Conservation (phyloP, 2,113 vertebrate species). For the Brienomyrus longianalis region DNA sequence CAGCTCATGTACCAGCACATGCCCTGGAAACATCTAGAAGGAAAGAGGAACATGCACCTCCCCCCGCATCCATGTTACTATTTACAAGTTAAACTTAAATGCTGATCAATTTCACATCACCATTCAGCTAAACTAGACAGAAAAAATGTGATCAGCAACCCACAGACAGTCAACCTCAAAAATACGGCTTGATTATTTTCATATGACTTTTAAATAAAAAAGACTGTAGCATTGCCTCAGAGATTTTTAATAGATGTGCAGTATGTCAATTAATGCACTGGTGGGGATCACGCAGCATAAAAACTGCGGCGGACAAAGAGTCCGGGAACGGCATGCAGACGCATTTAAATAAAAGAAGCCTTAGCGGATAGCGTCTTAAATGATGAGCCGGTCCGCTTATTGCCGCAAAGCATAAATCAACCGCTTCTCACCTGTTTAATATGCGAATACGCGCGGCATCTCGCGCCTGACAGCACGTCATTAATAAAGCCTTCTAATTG, state of each 20-base stretch:
- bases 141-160: slow-evolving; percentile 42
- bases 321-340: slow-evolving; percentile 78
- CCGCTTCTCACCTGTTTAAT: slow-evolving; percentile 83
- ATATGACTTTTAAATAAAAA: neutral
- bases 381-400: slow-evolving; percentile 97
- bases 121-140: slow-evolving; percentile 52
- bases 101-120: neutral
- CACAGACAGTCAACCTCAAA: slow-evolving; percentile 26
- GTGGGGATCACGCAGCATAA: slow-evolving; percentile 61
- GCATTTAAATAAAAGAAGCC: slow-evolving; percentile 86
- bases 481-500: slow-evolving; percentile 78
- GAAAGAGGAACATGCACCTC: neutral
- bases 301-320: slow-evolving; percentile 63
- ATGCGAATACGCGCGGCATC: slow-evolving; percentile 89
- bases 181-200: neutral
- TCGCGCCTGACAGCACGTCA: slow-evolving; percentile 84
- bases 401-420: slow-evolving; percentile 84
- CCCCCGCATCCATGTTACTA: neutral
- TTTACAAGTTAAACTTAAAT: neutral
- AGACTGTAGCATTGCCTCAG: slow-evolving; percentile 1
- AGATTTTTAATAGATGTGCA: slow-evolving; percentile 27
- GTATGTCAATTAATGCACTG: slow-evolving; percentile 28
- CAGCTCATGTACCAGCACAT: neutral
- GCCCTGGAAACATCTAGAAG: neutral
- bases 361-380: slow-evolving; percentile 81